Percentiles rank a stretch among this genome's conserved stretches.
phyloP scores from a whole-genome alignment of 2,888 invertebrate species.

The Hecatera dysodea region DNA sequence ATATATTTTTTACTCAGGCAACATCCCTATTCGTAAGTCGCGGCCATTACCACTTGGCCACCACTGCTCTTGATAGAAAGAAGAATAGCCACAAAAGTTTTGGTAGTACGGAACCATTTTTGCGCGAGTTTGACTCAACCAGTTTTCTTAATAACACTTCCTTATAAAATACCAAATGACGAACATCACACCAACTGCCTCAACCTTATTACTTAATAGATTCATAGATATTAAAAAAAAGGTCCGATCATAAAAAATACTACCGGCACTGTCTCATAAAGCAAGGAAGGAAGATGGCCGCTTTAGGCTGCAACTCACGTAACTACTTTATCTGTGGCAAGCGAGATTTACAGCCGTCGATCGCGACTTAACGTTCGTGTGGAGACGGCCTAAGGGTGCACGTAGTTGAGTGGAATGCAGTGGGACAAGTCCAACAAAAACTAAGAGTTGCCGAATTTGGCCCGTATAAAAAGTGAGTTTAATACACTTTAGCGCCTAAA shows the following conservation, averaged over 20 bases:
- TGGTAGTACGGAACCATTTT: too few species aligned
- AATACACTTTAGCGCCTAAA: too few species aligned
- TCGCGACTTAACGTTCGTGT: slow-evolving; percentile 74
- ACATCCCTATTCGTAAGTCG: too few species aligned
- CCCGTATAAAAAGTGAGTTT: too few species aligned
- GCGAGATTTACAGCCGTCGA: slow-evolving; percentile 76
- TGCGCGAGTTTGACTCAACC: too few species aligned
- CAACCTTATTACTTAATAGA: slow-evolving; percentile 61
- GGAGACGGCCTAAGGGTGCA: slow-evolving; percentile 65
- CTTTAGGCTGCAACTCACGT: slow-evolving; percentile 78
- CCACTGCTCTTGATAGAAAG: too few species aligned
- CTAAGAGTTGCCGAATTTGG: too few species aligned
- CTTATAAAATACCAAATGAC: neutral
- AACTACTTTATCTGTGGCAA: slow-evolving; percentile 74
- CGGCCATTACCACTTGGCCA: too few species aligned
- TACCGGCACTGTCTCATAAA: slow-evolving; percentile 63
- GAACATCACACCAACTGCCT: slow-evolving; percentile 11
- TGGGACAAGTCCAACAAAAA: neutral
- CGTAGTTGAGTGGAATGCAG: slow-evolving; percentile 30
- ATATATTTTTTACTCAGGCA: too few species aligned
- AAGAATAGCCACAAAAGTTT: too few species aligned
- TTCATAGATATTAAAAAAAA: slow-evolving; percentile 61
- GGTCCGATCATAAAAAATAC: slow-evolving; percentile 57
- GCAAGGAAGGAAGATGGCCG: slow-evolving; percentile 64
- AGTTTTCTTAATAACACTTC: too few species aligned